phyloP scores from a whole-genome alignment of 2,797 vertebrate genomes.

The Fringilla coelebs region DNA sequence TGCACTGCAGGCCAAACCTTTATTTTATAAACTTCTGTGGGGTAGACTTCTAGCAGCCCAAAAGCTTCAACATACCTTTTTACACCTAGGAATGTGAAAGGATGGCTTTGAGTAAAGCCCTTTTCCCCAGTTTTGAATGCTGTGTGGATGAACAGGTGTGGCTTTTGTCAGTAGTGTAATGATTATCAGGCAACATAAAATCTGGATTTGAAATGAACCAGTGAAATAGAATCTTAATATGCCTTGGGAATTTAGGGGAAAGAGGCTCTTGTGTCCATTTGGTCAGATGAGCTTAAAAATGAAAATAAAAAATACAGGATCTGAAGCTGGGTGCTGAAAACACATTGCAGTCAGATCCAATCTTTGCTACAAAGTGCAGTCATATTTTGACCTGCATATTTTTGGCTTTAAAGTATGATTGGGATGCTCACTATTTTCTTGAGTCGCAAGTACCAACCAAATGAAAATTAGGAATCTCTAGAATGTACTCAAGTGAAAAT shows the following conservation, averaged over 20 bases:
- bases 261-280: neutral
- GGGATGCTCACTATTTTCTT: neutral
- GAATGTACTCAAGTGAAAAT: neutral
- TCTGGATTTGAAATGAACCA: neutral
- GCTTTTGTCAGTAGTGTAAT: neutral
- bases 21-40: neutral
- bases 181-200: neutral
- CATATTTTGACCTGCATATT: neutral
- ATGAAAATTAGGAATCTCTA: neutral
- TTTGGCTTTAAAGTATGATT: neutral
- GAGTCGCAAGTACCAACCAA: neutral
- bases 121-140: neutral
- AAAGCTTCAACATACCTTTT: neutral
- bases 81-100: neutral
- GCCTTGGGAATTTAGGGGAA: neutral
- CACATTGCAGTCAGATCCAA: neutral
- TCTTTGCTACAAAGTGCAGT: neutral
- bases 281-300: neutral
- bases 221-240: neutral
- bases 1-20: neutral
- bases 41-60: neutral
- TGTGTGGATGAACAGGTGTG: neutral
- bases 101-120: neutral
- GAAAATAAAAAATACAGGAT: neutral
- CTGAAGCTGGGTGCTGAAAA: neutral